phyloP scores from a whole-genome alignment of 2,797 vertebrate genomes.

The Pyrocephalus nanus region DNA sequence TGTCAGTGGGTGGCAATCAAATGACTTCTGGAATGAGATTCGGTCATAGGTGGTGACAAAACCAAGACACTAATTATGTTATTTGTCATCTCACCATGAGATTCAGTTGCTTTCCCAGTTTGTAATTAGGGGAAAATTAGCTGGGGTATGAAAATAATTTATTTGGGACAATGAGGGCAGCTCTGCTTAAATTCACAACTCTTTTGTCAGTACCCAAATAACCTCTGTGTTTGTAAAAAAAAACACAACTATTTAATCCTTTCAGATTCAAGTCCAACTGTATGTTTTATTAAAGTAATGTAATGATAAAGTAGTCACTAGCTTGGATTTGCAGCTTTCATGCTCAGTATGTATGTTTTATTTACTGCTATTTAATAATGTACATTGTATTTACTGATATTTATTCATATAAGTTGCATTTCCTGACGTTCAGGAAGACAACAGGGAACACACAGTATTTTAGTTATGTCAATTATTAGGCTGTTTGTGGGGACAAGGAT shows the following conservation, averaged over 20 bases:
- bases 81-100: background rate
- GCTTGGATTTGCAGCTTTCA: background rate
- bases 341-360: accelerated
- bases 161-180: background rate
- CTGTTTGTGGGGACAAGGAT: background rate
- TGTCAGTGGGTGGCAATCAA: background rate
- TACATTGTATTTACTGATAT: background rate
- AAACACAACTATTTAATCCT: background rate
- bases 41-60: background rate
- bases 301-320: background rate
- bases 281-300: background rate
- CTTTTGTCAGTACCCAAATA: background rate
- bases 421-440: background rate
- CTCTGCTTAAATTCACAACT: background rate
- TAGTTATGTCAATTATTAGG: background rate
- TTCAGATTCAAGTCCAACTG: background rate
- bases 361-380: background rate
- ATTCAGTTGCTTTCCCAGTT: background rate
- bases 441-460: background rate
- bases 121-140: background rate
- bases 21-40: background rate
- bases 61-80: background rate
- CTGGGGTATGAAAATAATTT: background rate
- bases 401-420: background rate
- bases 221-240: background rate